A percentile compares a stretch with the other conserved stretches of the same genome.
Evolutionary conservation across 1,140 invertebrate species (phyloP).

Genomic region (Harpegnathos saltator): DNA sequence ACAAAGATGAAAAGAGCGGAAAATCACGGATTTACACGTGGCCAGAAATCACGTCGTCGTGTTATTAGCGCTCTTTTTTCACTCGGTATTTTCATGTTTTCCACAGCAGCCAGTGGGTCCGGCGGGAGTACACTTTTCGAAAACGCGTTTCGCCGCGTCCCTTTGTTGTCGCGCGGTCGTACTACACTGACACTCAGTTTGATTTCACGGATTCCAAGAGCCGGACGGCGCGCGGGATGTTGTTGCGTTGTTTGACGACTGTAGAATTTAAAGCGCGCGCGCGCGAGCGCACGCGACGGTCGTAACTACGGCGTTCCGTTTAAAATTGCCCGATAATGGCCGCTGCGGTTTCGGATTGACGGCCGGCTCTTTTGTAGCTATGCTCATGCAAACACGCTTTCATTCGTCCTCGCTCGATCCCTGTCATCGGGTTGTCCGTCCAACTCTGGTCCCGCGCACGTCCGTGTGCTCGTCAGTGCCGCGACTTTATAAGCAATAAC

Average conservation of each 20-base stretch:
- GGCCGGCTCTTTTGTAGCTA: slow-evolving; percentile 66
- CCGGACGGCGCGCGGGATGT: slow-evolving; percentile 18
- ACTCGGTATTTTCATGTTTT: slow-evolving; percentile 16
- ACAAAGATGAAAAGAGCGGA: not conserved
- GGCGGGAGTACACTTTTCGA: slow-evolving; percentile 28
- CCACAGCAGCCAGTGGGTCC: not conserved
- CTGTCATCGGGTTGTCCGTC: slow-evolving; percentile 68
- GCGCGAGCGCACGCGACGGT: slow-evolving; percentile 36
- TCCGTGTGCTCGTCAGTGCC: slow-evolving; percentile 63
- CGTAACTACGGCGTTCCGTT: slow-evolving; percentile 63
- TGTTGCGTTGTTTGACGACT: slow-evolving; percentile 60
- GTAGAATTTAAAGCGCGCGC: slow-evolving; percentile 51
- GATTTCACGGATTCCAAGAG: slow-evolving; percentile 8
- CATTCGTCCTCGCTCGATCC: slow-evolving; percentile 60
- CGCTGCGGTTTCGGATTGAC: slow-evolving; percentile 66
- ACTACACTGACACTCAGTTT: slow-evolving; percentile 47
- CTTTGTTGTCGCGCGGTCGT: slow-evolving; percentile 43
- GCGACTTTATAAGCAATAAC: slow-evolving; percentile 77
- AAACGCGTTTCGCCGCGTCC: slow-evolving; percentile 31
- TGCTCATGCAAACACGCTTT: slow-evolving; percentile 64
- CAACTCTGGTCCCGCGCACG: slow-evolving; percentile 44
- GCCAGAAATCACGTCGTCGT: not conserved
- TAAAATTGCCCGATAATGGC: slow-evolving; percentile 72
- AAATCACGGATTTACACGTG: not conserved
- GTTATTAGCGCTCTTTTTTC: slow-evolving; percentile 21